Evolutionary conservation across 2,113 vertebrate genomes (phyloP), one percentile per base, ranked within the genome.

Genomic region (Gopherus evgoodei): DNA sequence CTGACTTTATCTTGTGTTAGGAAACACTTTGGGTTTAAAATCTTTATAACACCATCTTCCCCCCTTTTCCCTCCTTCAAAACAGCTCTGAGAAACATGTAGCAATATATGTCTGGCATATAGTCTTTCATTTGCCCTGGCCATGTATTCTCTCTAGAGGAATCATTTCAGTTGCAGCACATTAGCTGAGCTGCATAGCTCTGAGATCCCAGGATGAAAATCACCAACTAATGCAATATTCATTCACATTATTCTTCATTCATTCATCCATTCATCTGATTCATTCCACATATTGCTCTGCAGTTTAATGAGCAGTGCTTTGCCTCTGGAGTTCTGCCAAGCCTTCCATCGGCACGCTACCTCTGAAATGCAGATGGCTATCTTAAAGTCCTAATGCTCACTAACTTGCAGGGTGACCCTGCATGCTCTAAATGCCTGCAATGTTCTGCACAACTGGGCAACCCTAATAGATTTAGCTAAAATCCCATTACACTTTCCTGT

Each of bases 181-280:
- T 93, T 87, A 88, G 93, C 89, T 93, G 95, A 0, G 4, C 96
- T 81, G 93, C 90, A 65, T 88, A 75, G 87, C 88, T 91, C 89
- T 27, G 27, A 86, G 78, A 93, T 90, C 94, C 90, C 72, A 85
- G 93, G 90, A 93, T 95, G 96, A 97, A 96, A 96, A 94, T 90
- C 91, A 94, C 35, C 80, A 57, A 95, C 91, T 57, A 92, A 90
- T 97, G 96, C 88, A 95, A 94, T 96, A 96, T 97, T 97, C 97
- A 97, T 97, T 97, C 96, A 97, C 93, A n/a, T 95, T 95, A 95
- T 95, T 94, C 95, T 97, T 97, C 97, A 97, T 95, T 97, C 92
- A 94, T 96, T 38, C 90, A 72, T 93, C 94, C 96, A 97, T 97
- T 97, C 96, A 97, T 93, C 96, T 93, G 87, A 82, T 96, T 92